A percentile compares a stretch with the other conserved stretches of the same genome.
Conservation (phyloP, 2,113 vertebrate genomes). For the Rhizomys pruinosus region DNA sequence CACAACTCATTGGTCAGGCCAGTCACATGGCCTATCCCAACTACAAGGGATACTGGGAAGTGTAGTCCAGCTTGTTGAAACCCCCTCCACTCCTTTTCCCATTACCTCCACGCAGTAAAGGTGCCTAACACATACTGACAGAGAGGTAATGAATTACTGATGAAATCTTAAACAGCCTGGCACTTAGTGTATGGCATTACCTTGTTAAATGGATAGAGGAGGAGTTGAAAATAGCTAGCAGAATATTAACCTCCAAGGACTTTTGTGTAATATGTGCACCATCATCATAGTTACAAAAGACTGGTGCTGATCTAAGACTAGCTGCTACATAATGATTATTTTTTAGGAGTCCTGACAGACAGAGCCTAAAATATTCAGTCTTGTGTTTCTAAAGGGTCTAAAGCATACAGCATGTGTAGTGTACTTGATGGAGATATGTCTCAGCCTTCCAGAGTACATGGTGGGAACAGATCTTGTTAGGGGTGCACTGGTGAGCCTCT, state of each 20-base stretch:
- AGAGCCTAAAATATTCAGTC: slow-evolving; percentile 30
- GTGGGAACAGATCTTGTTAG: slow-evolving; percentile 66
- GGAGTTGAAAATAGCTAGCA: neutral
- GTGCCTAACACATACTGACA: neutral
- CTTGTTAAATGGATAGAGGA: neutral
- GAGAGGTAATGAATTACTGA: neutral
- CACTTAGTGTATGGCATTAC: neutral
- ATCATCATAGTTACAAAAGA: neutral
- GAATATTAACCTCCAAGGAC: neutral
- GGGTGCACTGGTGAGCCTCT: slow-evolving; percentile 74
- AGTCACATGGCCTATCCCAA: neutral
- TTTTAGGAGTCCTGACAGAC: neutral
- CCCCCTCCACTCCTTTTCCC: neutral
- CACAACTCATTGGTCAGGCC: neutral
- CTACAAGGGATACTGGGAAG: neutral
- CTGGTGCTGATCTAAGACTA: neutral
- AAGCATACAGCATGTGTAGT: slow-evolving; percentile 63
- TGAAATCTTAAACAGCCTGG: neutral
- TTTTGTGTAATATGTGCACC: neutral
- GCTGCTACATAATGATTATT: neutral
- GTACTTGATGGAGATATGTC: slow-evolving; percentile 72
- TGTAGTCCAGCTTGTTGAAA: neutral
- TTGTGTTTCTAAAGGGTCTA: slow-evolving; percentile 27
- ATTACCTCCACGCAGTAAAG: neutral
- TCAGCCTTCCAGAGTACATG: neutral